Conservation (phyloP, 2,797 vertebrate species). For the Microctenopoma lineatum region DNA sequence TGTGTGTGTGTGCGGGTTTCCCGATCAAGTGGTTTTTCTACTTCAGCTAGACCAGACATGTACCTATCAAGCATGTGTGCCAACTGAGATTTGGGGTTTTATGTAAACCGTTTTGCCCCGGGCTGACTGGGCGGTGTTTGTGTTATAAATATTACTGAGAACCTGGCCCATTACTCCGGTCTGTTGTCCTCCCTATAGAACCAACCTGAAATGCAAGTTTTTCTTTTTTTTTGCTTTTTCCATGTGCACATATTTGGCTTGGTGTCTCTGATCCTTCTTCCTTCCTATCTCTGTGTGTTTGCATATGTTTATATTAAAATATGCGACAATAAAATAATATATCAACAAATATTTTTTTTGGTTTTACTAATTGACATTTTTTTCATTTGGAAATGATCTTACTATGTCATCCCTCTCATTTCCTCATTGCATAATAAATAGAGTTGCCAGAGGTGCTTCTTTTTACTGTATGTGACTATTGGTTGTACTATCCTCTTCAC, state of each 20-base stretch:
- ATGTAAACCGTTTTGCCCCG: conserved; percentile 67
- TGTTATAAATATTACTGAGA: conserved; percentile 45
- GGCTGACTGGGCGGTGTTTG: conserved; percentile 37
- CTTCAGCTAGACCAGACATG: conserved; percentile 59
- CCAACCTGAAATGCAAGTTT: conserved; percentile 19
- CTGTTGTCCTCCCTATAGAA: conserved; percentile 26
- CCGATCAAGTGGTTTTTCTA: conserved; percentile 50
- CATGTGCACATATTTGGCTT: not conserved
- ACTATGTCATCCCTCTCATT: too few species aligned
- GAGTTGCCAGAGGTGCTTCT: too few species aligned
- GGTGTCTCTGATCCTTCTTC: too few species aligned
- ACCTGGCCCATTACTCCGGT: conserved; percentile 20
- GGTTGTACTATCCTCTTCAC: too few species aligned
- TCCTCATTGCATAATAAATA: too few species aligned
- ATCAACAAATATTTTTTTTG: too few species aligned
- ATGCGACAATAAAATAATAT: too few species aligned
- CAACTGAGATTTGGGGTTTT: conserved; percentile 62
- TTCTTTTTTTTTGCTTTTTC: not conserved
- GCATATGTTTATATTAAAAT: too few species aligned
- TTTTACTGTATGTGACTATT: too few species aligned
- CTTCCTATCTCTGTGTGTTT: too few species aligned
- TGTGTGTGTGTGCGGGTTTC: conserved; percentile 14
- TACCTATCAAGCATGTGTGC: conserved; percentile 43
- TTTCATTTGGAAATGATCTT: too few species aligned
- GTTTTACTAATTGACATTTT: too few species aligned